Conservation (phyloP, 2,113 vertebrate genomes). For the Canis aureus region DNA sequence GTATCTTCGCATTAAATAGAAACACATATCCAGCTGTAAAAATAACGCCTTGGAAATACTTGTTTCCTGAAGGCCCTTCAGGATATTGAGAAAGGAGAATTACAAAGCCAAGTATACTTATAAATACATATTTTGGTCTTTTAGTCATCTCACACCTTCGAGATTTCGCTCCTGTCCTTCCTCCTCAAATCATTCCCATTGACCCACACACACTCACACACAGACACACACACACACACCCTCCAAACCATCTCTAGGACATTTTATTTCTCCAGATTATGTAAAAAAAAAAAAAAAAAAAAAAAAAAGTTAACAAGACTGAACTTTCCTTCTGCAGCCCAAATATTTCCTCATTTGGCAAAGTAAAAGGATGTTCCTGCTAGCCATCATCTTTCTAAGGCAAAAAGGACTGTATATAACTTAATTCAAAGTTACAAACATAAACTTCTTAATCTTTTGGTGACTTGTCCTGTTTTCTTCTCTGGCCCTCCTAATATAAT, state of each 20-base stretch:
- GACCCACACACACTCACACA: neutral
- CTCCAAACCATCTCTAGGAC: neutral
- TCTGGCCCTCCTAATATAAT: neutral
- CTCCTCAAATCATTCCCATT: neutral
- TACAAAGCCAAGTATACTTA: neutral
- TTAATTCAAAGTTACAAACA: neutral
- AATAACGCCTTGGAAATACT: neutral
- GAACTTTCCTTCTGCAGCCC: neutral
- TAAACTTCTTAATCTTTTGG: neutral
- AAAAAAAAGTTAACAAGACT: neutral
- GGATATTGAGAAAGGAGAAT: neutral
- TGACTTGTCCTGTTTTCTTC: neutral
- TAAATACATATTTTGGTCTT: neutral
- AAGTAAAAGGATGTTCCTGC: neutral
- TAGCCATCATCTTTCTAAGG: neutral
- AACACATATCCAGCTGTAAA: neutral
- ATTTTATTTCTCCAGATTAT: neutral
- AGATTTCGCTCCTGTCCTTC: neutral
- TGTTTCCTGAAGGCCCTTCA: conserved; percentile 11
- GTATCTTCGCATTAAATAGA: neutral
- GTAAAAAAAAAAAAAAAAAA: neutral
- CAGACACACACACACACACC: neutral
- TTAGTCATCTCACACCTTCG: neutral
- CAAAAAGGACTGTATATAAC: neutral
- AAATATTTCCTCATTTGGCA: neutral